A percentile compares a stretch with the other conserved stretches of the same genome.
Evolutionary conservation across 2,113 vertebrate genomes (phyloP).

Genomic region (Pheucticus melanocephalus): DNA sequence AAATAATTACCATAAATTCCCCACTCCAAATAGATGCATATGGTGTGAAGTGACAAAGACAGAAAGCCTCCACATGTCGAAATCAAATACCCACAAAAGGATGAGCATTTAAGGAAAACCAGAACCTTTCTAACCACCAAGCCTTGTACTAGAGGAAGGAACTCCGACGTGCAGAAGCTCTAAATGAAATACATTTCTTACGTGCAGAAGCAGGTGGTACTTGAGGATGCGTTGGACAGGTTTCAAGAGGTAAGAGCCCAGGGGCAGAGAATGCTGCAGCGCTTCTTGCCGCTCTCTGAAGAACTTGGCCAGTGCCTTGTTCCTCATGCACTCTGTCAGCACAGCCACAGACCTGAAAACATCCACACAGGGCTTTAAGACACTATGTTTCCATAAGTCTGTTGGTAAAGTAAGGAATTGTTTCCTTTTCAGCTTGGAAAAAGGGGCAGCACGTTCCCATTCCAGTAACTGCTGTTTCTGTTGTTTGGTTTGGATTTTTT

Average conservation of each 20-base stretch:
- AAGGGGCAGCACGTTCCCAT: neutral
- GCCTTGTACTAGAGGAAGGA: neutral
- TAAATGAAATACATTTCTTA: conserved; percentile 35
- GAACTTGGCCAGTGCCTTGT: conserved; percentile 92
- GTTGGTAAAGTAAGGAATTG: neutral
- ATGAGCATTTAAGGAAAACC: neutral
- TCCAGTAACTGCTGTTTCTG: neutral
- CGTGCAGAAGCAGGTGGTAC: conserved; percentile 95
- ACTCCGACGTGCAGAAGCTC: fast-evolving
- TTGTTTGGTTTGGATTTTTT: neutral
- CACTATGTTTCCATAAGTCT: fast-evolving
- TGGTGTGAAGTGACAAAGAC: neutral
- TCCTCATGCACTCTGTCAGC: conserved; percentile 97
- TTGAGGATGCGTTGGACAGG: conserved; percentile 98
- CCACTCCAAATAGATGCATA: neutral
- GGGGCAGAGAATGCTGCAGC: conserved; percentile 89
- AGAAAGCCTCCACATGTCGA: neutral
- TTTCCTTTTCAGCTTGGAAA: neutral
- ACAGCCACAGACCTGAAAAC: conserved; percentile 89
- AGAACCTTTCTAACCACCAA: neutral
- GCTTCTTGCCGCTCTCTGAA: conserved; percentile 93
- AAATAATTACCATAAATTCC: neutral
- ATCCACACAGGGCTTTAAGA: neutral
- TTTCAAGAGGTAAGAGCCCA: conserved; percentile 97
- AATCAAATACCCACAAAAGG: neutral